Evolutionary conservation across 2,888 invertebrate species (phyloP).

Genomic region (Tiliacea citrago): DNA sequence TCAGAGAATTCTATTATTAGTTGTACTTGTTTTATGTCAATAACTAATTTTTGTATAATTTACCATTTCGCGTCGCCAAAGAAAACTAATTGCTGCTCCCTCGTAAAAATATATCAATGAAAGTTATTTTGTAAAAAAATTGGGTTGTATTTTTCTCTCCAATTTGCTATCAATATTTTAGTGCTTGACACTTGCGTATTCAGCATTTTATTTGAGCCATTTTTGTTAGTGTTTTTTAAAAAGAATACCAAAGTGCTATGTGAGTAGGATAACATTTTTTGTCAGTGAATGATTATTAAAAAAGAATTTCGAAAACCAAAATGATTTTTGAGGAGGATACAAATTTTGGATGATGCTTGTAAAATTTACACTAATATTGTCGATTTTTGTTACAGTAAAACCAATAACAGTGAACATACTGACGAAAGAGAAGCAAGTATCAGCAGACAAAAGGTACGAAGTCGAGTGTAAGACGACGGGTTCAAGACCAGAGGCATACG

Average conservation of each 20-base stretch:
- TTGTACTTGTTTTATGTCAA: too few relatives aligned
- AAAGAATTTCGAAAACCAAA: not conserved
- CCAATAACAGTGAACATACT: slow-evolving; percentile 95
- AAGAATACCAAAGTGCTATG: not conserved
- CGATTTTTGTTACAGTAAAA: slow-evolving; percentile 93
- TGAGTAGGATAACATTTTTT: not conserved
- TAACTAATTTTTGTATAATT: too few relatives aligned
- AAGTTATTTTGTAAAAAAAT: not conserved
- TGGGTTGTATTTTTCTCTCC: not conserved
- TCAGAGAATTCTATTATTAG: too few relatives aligned
- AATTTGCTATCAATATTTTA: slow-evolving; percentile 36
- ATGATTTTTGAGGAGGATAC: not conserved
- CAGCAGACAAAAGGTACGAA: slow-evolving; percentile 96
- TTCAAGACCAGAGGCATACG: slow-evolving; percentile 95
- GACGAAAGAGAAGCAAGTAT: slow-evolving; percentile 95
- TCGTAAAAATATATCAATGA: slow-evolving; percentile 1
- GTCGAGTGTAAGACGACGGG: slow-evolving; percentile 97
- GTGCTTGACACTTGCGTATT: slow-evolving; percentile 13
- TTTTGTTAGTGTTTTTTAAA: slow-evolving; percentile 4
- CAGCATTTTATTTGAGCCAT: slow-evolving; percentile 23
- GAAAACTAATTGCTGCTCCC: not conserved
- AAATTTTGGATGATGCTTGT: not conserved
- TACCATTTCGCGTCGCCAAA: not conserved
- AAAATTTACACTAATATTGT: not conserved
- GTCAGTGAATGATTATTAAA: not conserved